A percentile compares a stretch with the other conserved stretches of the same genome.
phyloP scores from a whole-genome alignment of 2,888 invertebrate species.

The Sclerodermus sp. region DNA sequence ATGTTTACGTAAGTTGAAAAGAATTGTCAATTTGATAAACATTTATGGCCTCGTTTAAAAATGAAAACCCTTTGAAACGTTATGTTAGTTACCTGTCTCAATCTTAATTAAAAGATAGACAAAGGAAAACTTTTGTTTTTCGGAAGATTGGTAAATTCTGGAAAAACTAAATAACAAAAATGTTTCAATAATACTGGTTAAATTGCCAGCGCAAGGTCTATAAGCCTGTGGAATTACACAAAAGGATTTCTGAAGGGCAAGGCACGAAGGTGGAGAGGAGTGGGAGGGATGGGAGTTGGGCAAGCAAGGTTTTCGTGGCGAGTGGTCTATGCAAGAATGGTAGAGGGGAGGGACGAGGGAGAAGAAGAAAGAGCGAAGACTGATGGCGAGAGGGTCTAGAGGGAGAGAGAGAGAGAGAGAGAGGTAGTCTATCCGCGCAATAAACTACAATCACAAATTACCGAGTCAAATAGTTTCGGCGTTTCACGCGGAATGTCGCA shows the following conservation, averaged over 20 bases:
- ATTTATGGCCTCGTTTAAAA: too few species aligned
- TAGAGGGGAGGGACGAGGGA: neutral
- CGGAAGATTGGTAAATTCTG: too few species aligned
- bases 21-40: too few species aligned
- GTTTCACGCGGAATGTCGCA: conserved; percentile 57
- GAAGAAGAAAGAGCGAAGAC: conserved; percentile 1
- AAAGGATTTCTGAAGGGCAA: conserved; percentile 26
- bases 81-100: too few species aligned
- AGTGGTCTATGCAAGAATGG: neutral
- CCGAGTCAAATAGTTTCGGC: conserved; percentile 58
- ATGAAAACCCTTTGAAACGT: too few species aligned
- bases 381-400: neutral
- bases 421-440: conserved; percentile 52
- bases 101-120: neutral
- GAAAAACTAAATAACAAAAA: too few species aligned
- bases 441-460: conserved; percentile 59
- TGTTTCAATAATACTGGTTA: too few species aligned
- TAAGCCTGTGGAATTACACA: conserved; percentile 31
- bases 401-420: conserved; percentile 6
- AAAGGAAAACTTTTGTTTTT: neutral
- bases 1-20: neutral
- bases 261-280: conserved; percentile 40
- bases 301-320: too few species aligned
- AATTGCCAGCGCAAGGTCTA: too few species aligned
- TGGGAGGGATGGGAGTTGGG: too few species aligned